These are phyloP conservation scores for Lacerta bilineata DNA, from an alignment of 2,797 vertebrate species.

Conservation along the genomic window DNA sequence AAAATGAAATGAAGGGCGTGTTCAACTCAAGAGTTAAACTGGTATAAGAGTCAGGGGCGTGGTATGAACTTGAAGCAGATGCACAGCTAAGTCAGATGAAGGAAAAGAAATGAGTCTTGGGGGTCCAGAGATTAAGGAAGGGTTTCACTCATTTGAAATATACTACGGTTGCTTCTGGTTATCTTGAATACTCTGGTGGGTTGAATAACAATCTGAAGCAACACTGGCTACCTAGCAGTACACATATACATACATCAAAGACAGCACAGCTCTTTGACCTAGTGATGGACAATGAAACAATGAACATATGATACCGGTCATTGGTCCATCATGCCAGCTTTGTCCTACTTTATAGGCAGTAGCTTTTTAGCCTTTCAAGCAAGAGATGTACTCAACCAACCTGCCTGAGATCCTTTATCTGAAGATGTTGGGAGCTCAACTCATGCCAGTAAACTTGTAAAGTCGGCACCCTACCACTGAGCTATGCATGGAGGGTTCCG, in stretches of 20 bases:
- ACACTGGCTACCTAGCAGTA: neutral
- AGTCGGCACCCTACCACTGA: neutral
- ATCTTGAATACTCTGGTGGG: neutral
- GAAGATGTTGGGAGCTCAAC: neutral
- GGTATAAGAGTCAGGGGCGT: neutral
- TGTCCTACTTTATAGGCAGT: neutral
- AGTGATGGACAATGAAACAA: neutral
- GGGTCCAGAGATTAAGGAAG: neutral
- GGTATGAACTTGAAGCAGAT: neutral
- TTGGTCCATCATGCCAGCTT: neutral
- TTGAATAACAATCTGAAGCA: neutral
- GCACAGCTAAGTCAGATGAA: neutral
- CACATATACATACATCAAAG: neutral
- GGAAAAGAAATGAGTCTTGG: accelerated
- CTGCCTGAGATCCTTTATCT: too few species aligned
- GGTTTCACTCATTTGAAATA: neutral
- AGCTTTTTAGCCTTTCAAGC: neutral
- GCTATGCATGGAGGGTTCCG: neutral
- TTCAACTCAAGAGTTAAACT: neutral
- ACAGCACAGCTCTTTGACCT: neutral
- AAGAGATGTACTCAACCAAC: too few species aligned
- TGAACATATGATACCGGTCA: neutral
- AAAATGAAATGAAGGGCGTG: neutral
- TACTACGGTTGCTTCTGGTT: neutral
- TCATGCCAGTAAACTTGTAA: too few species aligned